A percentile compares a stretch with the other conserved stretches of the same genome.
Evolutionary conservation across 1,140 invertebrate genomes (phyloP).

Genomic region (Tetragnatha versicolor): DNA sequence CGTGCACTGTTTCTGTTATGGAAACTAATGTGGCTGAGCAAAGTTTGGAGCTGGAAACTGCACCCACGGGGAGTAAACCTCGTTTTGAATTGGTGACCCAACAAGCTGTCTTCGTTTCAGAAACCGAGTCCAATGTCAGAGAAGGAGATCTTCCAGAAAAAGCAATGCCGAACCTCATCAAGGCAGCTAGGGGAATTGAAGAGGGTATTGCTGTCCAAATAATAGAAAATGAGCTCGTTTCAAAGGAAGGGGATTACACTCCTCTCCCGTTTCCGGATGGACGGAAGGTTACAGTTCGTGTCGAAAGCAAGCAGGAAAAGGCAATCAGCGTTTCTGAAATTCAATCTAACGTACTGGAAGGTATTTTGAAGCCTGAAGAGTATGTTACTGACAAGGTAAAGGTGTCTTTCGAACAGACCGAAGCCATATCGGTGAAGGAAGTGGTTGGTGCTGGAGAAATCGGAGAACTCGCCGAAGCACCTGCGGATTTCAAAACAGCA

Average conservation of each 20-base stretch:
- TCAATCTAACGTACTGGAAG: slow-evolving; percentile 31
- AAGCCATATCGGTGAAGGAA: slow-evolving; percentile 32
- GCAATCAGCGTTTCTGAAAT: slow-evolving; percentile 37
- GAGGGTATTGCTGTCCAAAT: slow-evolving; percentile 30
- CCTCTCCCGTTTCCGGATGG: slow-evolving; percentile 60
- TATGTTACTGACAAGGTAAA: slow-evolving; percentile 13
- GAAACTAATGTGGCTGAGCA: slow-evolving; percentile 47
- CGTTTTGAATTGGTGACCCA: slow-evolving; percentile 4
- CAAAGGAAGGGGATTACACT: slow-evolving; percentile 46
- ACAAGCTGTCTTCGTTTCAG: slow-evolving; percentile 38
- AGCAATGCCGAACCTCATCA: not conserved
- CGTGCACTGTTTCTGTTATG: slow-evolving; percentile 31
- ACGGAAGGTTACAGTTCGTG: slow-evolving; percentile 65
- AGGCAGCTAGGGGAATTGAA: slow-evolving; percentile 19
- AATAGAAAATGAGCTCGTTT: slow-evolving; percentile 19
- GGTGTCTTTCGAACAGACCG: slow-evolving; percentile 11
- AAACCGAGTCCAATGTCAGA: slow-evolving; percentile 28
- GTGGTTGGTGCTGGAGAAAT: slow-evolving; percentile 1
- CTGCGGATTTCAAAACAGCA: not conserved
- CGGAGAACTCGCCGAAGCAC: not conserved
- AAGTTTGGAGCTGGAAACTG: slow-evolving; percentile 10
- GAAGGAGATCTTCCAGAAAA: slow-evolving; percentile 8
- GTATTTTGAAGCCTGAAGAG: not conserved
- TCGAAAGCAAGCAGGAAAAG: slow-evolving; percentile 58
- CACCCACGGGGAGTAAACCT: slow-evolving; percentile 1